Conservation (phyloP, 2,113 vertebrate species). For the Strix aluco region DNA sequence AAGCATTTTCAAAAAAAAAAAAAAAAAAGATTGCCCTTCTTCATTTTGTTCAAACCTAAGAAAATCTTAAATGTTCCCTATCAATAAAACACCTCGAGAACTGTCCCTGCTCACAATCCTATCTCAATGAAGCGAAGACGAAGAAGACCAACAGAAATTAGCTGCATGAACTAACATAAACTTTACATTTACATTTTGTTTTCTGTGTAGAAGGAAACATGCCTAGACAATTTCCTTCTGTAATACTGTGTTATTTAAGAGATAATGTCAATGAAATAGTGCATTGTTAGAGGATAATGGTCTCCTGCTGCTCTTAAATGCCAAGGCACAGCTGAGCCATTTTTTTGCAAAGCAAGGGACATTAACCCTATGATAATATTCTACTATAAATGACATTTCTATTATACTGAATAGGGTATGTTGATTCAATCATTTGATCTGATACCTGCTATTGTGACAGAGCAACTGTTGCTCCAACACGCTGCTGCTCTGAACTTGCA, state of each 20-base stretch:
- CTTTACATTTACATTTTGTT: neutral
- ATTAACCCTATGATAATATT: conserved; percentile 8
- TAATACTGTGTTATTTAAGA: neutral
- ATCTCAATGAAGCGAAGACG: neutral
- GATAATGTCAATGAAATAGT: neutral
- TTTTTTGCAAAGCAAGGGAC: conserved; percentile 18
- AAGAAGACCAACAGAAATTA: neutral
- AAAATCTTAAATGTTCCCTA: neutral
- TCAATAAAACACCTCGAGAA: neutral
- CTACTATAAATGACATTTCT: neutral
- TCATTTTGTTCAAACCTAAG: neutral
- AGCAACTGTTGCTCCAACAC: neutral
- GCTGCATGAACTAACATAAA: neutral
- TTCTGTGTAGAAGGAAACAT: neutral
- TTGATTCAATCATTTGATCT: neutral
- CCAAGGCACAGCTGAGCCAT: neutral
- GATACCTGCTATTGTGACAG: neutral
- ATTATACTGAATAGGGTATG: neutral
- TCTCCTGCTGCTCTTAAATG: conserved; percentile 45
- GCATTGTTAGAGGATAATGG: conserved; percentile 22
- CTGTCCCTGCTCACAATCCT: neutral
- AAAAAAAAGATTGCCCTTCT: neutral
- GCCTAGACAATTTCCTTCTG: neutral
- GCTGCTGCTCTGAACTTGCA: neutral
- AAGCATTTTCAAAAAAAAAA: neutral